Base-by-base conservation (phyloP, 2,888 invertebrate species). In the Morpho helenor region DNA sequence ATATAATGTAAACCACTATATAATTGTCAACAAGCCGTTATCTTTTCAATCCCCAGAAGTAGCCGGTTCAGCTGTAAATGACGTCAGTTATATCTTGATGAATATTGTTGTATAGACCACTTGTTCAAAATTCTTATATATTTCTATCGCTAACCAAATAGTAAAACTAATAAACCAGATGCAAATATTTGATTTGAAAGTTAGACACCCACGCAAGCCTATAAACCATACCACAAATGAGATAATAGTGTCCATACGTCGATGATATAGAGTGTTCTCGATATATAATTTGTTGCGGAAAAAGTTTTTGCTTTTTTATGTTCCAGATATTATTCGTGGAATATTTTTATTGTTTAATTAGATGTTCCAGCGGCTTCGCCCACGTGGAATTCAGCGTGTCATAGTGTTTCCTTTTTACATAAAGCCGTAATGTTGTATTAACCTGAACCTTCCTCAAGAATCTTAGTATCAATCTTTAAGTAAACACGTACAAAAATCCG, bases 1-100 rank as follows among this genome's bases (percentile, higher is more conserved):
- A 59, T 53, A 31, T 43, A 42, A 56, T 31, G 49, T 50, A 50
- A 50, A 10, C 42, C 57, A 57, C 57, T 61, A 54, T 44, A 45
- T 61, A 56, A 56, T 56, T 56, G 48, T 43, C 45, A 56, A 10
- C 48, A 51, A 52, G 45, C 51, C 56, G 55, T 53, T 60, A 62
- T 60, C 60, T 63, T 53, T 51, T 50, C 59, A 48, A 60, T n/a
- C 7, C 31, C 23, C 60, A 49, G 40, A 45, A 51, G 48, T 56
- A 47, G 52, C 59, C 59, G 56, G 59, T 65, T 57, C 53, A 45
- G 57, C 50, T 55, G 54, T 42, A 51, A 49, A 51, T 22, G 23
- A n/a, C 50, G 8, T 43, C 50, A 51, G 43, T 5, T 51, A 42
- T 51, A 42, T 42, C 31, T 8, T 31, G 45, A 52, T 52, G 39